Percentiles rank a stretch among this genome's conserved stretches.
Evolutionary conservation across 1,140 invertebrate species (phyloP).

Genomic region (Druon quercuslanigerum): DNA sequence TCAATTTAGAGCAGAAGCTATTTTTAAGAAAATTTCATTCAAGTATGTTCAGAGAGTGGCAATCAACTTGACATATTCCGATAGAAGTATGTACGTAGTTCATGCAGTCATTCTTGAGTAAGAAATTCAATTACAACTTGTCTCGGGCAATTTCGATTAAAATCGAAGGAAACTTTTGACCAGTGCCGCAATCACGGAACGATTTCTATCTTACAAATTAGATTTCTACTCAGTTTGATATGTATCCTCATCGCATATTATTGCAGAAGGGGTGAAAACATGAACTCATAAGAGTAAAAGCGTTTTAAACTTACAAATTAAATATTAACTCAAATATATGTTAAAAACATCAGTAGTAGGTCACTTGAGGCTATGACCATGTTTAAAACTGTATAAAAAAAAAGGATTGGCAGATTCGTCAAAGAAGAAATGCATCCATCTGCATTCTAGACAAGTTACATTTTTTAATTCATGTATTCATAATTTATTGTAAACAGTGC

Average conservation of each 20-base stretch:
- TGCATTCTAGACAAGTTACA: no score
- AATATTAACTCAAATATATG: no score
- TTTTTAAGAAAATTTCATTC: conserved; percentile 2
- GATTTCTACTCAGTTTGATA: not conserved
- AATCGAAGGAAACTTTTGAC: conserved; percentile 34
- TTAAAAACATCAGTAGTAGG: no score
- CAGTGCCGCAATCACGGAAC: not conserved
- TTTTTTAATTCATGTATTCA: no score
- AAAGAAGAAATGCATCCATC: no score
- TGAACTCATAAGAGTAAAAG: no score
- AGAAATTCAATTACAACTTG: conserved; percentile 57
- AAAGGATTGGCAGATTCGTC: no score
- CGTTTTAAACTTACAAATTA: no score
- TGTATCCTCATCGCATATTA: not conserved
- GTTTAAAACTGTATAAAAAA: no score
- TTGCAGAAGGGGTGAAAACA: no score
- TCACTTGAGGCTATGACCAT: no score
- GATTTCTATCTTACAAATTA: not conserved
- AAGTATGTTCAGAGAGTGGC: not conserved
- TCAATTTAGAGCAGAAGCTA: not conserved
- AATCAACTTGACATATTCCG: not conserved
- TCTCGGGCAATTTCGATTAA: conserved; percentile 41
- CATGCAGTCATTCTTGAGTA: conserved; percentile 42
- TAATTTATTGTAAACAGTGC: no score
- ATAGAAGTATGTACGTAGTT: conserved; percentile 32